Evolutionary conservation across 1,140 invertebrate genomes (phyloP), one percentile per base, ranked within the genome.

Genomic region (Watersipora subatra): DNA sequence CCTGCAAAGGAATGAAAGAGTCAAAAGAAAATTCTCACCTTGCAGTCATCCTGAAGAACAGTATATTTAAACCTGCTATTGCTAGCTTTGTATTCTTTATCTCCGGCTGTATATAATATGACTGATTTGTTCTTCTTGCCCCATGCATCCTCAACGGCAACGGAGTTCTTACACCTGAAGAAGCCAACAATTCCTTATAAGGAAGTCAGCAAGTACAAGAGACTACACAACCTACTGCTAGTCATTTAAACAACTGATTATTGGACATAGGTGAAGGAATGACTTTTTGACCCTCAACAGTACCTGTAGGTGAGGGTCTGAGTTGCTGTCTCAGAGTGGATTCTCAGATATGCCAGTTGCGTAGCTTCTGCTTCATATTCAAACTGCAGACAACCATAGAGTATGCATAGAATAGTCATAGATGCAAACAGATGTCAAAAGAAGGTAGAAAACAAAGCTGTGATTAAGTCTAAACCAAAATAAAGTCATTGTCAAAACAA

Each of bases 241-340:
- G n/a, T n/a, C n/a, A n/a, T n/a, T n/a, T n/a, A n/a, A n/a, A n/a
- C n/a, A n/a, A n/a, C n/a, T n/a, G n/a, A n/a, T n/a, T n/a, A n/a
- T n/a, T n/a, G n/a, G n/a, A n/a, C n/a, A n/a, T n/a, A n/a, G n/a
- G n/a, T n/a, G n/a, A n/a, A n/a, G n/a, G n/a, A n/a, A n/a, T n/a
- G n/a, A n/a, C n/a, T n/a, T n/a, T n/a, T n/a, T n/a, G n/a, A n/a
- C n/a, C n/a, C n/a, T n/a, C n/a, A n/a, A n/a, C n/a, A n/a, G n/a
- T n/a, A n/a, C n/a, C n/a, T n/a, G n/a, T n/a, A 89, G 0, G 89
- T 93, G 55, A 94, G 80, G 74, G 89, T 90, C 76, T 94, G 92
- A 20, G 83, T 81, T 0, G 89, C 90, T 28, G 80, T 78, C 1
- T 82, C 80, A 0, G 88, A 91, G 15, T 91, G 73, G 27, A 92